Evolutionary conservation across 1,140 invertebrate genomes (phyloP), one percentile per base, ranked within the genome.

Genomic region (Eufriesea mexicana): DNA sequence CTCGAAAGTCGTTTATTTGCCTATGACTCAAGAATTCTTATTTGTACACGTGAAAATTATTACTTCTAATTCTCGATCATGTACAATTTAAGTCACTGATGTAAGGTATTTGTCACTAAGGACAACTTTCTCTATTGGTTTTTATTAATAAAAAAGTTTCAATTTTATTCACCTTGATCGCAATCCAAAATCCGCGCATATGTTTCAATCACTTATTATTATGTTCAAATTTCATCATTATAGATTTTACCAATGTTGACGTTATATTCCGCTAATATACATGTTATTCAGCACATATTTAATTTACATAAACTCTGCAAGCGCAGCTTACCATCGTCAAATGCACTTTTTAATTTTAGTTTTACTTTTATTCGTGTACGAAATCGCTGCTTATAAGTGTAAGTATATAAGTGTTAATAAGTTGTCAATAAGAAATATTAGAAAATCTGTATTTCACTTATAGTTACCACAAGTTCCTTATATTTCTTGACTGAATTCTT

Each of bases 241-340:
- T 72, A 76, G 55, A 51, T 84, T 55, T 66, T 57, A 61, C n/a
- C 59, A 75, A 84, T 84, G 66, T 80, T 83, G 59, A 78, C 79
- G 79, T 89, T 89, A 88, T 62, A 85, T 83, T 83, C 72, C 75
- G 76, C 71, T 87, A 86, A 78, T 84, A 68, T 79, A 77, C 84
- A 88, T 66, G 59, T 89, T 89, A 85, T 59, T 85, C 79, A 76
- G 87, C 84, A 86, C 75, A 83, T 86, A 86, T 73, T 89, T 84
- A 87, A 83, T 89, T 87, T 87, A 81, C 79, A 87, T 85, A 90
- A 87, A 87, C 77, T 90, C 79, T 86, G 89, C 89, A 89, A 90
- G 86, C 79, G 84, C 88, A 90, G 88, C 88, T 90, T 89, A 90
- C 88, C 83, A 84, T 87, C 85, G 78, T 88, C 88, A 89, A 85